phyloP scores from a whole-genome alignment of 2,888 invertebrate genomes.

The Xylota segnis region DNA sequence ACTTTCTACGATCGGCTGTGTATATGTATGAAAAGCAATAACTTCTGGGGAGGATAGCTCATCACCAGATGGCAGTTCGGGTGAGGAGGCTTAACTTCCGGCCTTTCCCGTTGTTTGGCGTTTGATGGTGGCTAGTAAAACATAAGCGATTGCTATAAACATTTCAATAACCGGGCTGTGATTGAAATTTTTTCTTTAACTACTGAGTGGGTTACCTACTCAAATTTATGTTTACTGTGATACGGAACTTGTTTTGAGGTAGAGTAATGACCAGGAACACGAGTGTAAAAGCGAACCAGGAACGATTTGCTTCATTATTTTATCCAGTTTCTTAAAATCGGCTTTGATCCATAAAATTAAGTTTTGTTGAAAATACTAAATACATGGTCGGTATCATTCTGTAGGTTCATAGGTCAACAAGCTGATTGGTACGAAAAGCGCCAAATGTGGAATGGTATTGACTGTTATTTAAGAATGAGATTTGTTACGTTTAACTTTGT shows the following conservation, averaged over 20 bases:
- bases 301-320: background rate
- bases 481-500: too few species aligned
- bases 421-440: too few species aligned
- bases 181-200: constrained; percentile 2
- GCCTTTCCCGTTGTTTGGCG: background rate
- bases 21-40: background rate
- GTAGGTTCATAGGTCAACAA: too few species aligned
- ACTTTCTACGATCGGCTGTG: background rate
- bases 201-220: background rate
- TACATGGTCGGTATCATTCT: too few species aligned
- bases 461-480: too few species aligned
- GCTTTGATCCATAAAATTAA: too few species aligned
- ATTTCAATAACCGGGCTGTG: background rate
- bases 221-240: background rate
- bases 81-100: background rate
- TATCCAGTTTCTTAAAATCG: too few species aligned
- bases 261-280: background rate
- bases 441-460: too few species aligned
- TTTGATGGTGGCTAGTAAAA: background rate
- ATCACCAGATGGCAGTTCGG: background rate
- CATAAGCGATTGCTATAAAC: background rate
- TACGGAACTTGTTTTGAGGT: background rate
- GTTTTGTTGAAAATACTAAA: too few species aligned
- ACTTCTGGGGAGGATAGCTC: background rate
- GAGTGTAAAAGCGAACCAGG: background rate